Percentiles rank a stretch among this genome's conserved stretches.
Conservation (phyloP, 2,113 vertebrate genomes). For the Ondatra zibethicus region DNA sequence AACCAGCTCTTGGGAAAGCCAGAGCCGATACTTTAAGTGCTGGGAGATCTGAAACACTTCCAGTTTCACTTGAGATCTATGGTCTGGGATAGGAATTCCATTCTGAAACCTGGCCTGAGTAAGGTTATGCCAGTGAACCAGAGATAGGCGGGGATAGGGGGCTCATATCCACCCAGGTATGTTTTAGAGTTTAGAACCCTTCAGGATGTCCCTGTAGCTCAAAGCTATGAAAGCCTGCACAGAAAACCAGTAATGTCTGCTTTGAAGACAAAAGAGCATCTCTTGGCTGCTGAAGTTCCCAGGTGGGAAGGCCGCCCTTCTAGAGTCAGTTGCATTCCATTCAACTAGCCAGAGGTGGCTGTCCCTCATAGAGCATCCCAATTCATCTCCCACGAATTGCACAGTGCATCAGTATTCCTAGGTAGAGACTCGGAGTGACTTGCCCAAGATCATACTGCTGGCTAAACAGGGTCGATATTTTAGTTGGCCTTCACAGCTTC, state of each 20-base stretch:
- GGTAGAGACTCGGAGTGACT: background rate
- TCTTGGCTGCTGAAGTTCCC: background rate
- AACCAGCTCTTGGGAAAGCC: background rate
- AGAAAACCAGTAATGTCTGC: background rate
- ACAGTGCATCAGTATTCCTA: background rate
- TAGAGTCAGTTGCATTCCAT: background rate
- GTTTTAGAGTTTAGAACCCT: background rate
- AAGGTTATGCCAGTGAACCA: background rate
- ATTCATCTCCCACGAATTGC: background rate
- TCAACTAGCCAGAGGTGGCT: background rate
- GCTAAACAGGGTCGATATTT: background rate
- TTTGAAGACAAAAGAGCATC: background rate
- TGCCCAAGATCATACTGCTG: background rate
- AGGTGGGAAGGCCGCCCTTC: background rate
- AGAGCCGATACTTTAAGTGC: background rate
- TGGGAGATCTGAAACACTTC: background rate
- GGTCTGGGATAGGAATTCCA: background rate
- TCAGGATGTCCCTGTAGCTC: background rate
- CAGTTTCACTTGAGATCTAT: background rate
- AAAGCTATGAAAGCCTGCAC: background rate
- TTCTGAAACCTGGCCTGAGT: background rate
- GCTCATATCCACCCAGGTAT: background rate
- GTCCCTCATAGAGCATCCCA: background rate
- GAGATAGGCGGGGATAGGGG: background rate
- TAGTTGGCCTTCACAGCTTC: background rate